These are phyloP conservation scores for Enhydra lutris DNA, from an alignment of 2,113 vertebrate species.

Conservation along the genomic window DNA sequence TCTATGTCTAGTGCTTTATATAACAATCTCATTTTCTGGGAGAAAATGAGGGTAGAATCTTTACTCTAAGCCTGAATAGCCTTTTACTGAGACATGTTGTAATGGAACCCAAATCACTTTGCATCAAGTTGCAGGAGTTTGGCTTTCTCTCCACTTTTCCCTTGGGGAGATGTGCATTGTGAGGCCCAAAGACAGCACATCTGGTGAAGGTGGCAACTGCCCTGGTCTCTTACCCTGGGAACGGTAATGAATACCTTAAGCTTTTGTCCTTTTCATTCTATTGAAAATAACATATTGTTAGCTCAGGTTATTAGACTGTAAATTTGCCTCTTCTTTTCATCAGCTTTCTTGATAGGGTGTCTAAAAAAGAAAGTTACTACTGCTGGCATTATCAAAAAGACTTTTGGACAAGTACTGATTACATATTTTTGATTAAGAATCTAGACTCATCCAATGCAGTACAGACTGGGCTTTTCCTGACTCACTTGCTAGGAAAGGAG, in stretches of 20 bases:
- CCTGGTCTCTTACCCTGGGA: conserved; percentile 63
- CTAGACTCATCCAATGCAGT: not conserved
- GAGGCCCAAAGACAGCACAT: conserved; percentile 52
- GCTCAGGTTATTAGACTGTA: conserved; percentile 55
- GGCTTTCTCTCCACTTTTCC: conserved; percentile 61
- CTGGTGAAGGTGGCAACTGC: conserved; percentile 59
- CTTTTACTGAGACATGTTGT: conserved; percentile 67
- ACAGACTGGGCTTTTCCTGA: not conserved
- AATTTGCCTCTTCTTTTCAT: conserved; percentile 53
- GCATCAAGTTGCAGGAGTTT: conserved; percentile 76
- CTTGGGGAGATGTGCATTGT: conserved; percentile 68
- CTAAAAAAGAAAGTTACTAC: conserved; percentile 54
- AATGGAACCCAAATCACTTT: conserved; percentile 70
- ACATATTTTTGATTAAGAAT: conserved; percentile 13
- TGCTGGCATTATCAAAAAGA: not conserved
- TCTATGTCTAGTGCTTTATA: conserved; percentile 51
- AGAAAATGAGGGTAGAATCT: conserved; percentile 59
- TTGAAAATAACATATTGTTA: conserved; percentile 66
- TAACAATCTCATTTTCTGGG: conserved; percentile 58
- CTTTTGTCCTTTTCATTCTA: conserved; percentile 70
- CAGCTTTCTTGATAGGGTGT: conserved; percentile 46
- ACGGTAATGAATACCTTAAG: conserved; percentile 71
- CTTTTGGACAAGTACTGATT: conserved; percentile 37
- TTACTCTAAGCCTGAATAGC: conserved; percentile 64
- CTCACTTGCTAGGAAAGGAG: not conserved